Evolutionary conservation across 23 tunicate species (phyloP), one percentile per base, ranked within the genome.

Genomic region (Halocynthia roretzi): DNA sequence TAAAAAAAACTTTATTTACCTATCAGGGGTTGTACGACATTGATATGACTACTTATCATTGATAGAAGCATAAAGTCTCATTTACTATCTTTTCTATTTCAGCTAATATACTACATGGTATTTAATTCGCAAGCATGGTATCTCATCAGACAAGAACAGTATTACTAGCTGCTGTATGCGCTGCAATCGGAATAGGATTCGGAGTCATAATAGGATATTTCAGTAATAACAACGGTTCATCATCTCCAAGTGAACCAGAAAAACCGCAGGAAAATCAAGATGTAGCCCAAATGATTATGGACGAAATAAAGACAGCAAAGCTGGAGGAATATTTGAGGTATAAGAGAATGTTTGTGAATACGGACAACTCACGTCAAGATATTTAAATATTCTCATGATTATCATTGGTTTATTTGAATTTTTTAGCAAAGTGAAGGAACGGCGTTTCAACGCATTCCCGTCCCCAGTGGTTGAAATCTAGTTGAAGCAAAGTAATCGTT

Each of bases 201-300:
- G 85, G 85, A 8, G 85, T 81, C 44, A 19, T 81, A 6, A 71
- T 81, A 0, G 85, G 85, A n/a, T 81, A 81, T 70, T 81, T 81
- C 54, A 61, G 78, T 10, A 58, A 67, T 51, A 31, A 31, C 8
- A 64, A 64, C 2, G 78, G 22, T 20, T 50, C 78, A 21, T 56
- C 67, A 15, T 48, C 78, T 53, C 51, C 56, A 81, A 50, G 53
- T 18, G 40, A 52, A 12, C 82, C 82, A 54, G 8, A 49, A 8
- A 8, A 20, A 50, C 85, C 85, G 19, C 71, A 23, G 17, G 85
- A 66, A 48, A 58, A 81, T 72, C 50, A 56, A n/a, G n/a, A 57
- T 12, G 75, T 51, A 8, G 53, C 64, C 19, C 54, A 71, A 60
- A 51, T 20, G 62, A 73, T 81, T 53, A 62, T 71, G 76, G 67